A percentile compares a stretch with the other conserved stretches of the same genome.
phyloP scores from a whole-genome alignment of 1,140 invertebrate genomes.

The Melanaphis sacchari region DNA sequence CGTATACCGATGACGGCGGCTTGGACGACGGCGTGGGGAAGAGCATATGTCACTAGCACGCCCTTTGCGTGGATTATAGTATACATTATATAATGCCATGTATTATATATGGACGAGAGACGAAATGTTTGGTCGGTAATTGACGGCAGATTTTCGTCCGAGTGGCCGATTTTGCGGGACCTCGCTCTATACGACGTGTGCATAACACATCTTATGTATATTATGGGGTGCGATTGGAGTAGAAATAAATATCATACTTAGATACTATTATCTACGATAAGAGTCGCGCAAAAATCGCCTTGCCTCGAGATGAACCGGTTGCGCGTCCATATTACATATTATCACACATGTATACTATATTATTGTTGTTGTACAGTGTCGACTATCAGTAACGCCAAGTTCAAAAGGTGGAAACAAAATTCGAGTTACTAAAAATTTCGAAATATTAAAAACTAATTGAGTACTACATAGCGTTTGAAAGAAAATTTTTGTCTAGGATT shows the following conservation, averaged over 20 bases:
- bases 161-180: background rate
- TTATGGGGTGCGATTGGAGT: background rate
- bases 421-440: too few species aligned
- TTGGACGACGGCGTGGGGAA: conserved; percentile 23
- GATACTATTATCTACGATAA: background rate
- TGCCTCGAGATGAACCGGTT: background rate
- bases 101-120: background rate
- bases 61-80: conserved; percentile 50
- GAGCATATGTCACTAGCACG: conserved; percentile 58
- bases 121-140: conserved; percentile 13
- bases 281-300: background rate
- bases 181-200: too few species aligned
- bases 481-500: background rate
- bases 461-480: too few species aligned
- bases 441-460: too few species aligned
- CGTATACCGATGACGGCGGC: background rate
- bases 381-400: too few species aligned
- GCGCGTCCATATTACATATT: background rate
- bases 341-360: too few species aligned
- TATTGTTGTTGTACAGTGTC: too few species aligned
- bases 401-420: too few species aligned
- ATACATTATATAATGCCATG: background rate
- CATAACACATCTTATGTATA: background rate
- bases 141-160: conserved; percentile 38
- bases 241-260: background rate